These are phyloP conservation scores for Platysternon megacephalum DNA, from an alignment of 2,113 vertebrate species.

Conservation along the genomic window DNA sequence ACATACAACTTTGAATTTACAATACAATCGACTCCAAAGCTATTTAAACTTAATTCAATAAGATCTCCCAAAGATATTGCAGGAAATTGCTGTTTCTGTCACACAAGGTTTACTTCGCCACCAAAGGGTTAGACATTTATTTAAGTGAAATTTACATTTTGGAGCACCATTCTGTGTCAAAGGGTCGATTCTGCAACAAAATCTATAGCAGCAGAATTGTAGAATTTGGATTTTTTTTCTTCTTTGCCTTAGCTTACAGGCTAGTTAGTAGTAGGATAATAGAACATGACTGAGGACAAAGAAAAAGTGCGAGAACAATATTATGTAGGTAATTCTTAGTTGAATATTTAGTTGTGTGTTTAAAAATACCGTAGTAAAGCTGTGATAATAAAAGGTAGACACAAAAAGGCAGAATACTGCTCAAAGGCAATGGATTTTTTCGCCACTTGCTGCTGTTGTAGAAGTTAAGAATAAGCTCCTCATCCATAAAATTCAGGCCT, in stretches of 20 bases:
- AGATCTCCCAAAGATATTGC: too few species aligned
- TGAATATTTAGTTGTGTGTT: not conserved
- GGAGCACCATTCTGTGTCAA: not conserved
- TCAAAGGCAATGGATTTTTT: not conserved
- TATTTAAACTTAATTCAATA: too few species aligned
- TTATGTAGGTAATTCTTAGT: not conserved
- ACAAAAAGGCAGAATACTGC: accelerated
- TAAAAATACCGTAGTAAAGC: not conserved
- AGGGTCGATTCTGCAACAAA: not conserved
- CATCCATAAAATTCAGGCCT: not conserved
- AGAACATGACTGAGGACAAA: not conserved
- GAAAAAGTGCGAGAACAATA: not conserved
- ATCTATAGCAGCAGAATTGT: too few species aligned
- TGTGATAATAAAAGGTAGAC: not conserved
- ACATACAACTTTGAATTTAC: too few species aligned
- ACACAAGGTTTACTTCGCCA: not conserved
- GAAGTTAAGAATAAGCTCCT: not conserved
- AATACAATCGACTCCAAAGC: too few species aligned
- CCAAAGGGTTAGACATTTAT: not conserved
- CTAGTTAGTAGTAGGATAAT: not conserved
- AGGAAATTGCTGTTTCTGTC: too few species aligned
- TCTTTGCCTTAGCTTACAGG: not conserved
- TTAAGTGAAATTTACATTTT: not conserved
- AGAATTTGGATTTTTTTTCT: not conserved
- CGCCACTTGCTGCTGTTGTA: not conserved